Evolutionary conservation across 2,797 vertebrate genomes (phyloP).

Genomic region (Enteromius paludinosus): DNA sequence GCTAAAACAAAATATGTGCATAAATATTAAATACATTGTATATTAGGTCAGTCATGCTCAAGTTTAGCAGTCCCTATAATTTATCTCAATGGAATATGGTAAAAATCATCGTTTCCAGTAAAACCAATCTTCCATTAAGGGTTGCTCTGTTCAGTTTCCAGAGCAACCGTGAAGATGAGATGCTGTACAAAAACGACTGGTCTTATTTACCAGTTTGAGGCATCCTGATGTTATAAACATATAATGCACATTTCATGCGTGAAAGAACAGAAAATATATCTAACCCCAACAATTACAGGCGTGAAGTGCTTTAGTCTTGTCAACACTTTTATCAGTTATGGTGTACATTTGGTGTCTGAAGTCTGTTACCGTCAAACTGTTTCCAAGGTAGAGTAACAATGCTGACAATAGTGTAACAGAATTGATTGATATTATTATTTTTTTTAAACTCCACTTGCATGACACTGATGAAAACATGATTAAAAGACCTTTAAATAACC

Average conservation of each 20-base stretch:
- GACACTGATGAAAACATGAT: too few relatives aligned
- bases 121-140: constrained; percentile 19
- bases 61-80: background rate
- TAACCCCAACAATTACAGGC: background rate
- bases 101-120: constrained; percentile 8
- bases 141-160: constrained; percentile 32
- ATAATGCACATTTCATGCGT: background rate
- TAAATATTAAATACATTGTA: background rate
- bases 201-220: constrained; percentile 5
- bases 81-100: background rate
- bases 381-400: too few relatives aligned
- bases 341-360: too few relatives aligned
- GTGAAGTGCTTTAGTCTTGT: background rate
- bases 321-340: background rate
- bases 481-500: too few relatives aligned
- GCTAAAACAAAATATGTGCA: background rate
- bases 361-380: too few relatives aligned
- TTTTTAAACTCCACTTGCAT: too few relatives aligned
- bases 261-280: background rate
- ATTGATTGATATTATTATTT: too few relatives aligned
- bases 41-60: background rate
- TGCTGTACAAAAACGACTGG: background rate
- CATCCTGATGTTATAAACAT: constrained; percentile 8
- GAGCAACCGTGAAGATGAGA: constrained; percentile 18
- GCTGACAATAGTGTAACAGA: too few relatives aligned